A percentile compares a stretch with the other conserved stretches of the same genome.
phyloP scores from a whole-genome alignment of 2,113 vertebrate genomes.

The Toxotes jaculatrix region DNA sequence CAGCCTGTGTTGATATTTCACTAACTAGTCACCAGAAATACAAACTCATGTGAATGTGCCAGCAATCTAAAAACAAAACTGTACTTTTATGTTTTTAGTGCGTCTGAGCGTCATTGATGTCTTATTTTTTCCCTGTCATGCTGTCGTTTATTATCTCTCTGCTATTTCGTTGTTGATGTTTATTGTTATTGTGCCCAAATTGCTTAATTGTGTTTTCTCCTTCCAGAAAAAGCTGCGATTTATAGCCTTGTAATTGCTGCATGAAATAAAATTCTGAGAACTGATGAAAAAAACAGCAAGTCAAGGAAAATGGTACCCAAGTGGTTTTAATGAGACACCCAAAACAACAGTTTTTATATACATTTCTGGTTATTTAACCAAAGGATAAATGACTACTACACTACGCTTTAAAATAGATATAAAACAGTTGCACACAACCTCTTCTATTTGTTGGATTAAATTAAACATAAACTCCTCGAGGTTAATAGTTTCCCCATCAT shows the following conservation, averaged over 20 bases:
- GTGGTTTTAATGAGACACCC: background rate
- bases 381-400: background rate
- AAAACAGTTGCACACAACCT: background rate
- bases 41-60: background rate
- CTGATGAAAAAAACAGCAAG: background rate
- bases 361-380: background rate
- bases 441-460: background rate
- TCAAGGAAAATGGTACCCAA: background rate
- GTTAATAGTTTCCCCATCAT: constrained; percentile 18
- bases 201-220: background rate
- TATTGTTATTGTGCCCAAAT: constrained; percentile 1
- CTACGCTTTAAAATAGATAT: background rate
- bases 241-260: background rate
- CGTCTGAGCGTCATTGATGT: background rate
- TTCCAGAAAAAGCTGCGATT: constrained; percentile 3
- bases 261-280: background rate
- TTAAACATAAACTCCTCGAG: background rate
- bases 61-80: constrained; percentile 23
- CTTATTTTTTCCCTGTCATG: background rate
- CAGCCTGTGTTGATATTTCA: constrained; percentile 3
- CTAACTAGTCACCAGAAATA: background rate
- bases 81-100: background rate
- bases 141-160: background rate
- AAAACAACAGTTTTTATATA: background rate
- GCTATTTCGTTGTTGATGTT: background rate